These are phyloP conservation scores for Caenorhabditis imperialis DNA, from an alignment of 2,888 invertebrate species.

Conservation along the genomic window DNA sequence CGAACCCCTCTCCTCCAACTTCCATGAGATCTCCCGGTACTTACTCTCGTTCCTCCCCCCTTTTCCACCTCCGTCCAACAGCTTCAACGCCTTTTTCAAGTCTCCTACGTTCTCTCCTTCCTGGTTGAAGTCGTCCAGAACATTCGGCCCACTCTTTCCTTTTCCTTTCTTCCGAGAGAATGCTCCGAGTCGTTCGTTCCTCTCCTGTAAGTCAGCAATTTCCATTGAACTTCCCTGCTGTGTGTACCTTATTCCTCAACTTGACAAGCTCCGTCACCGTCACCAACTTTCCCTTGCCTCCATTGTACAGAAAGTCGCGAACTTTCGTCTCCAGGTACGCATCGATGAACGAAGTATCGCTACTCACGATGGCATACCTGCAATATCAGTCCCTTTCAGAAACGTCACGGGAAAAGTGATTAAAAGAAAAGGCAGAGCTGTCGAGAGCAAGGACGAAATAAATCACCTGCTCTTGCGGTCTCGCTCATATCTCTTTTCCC, in stretches of 20 bases:
- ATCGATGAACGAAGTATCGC: conserved; percentile 70
- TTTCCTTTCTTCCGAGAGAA: conserved; percentile 75
- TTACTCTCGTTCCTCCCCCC: conserved; percentile 79
- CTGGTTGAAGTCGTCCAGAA: conserved; percentile 69
- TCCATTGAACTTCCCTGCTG: background rate
- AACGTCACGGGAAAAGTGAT: background rate
- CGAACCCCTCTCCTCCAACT: conserved; percentile 63
- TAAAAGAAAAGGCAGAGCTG: background rate
- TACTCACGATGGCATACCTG: conserved; percentile 73
- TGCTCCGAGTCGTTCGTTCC: conserved; percentile 79
- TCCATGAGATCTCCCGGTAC: conserved; percentile 82
- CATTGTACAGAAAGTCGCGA: conserved; percentile 92
- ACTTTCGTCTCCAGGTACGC: conserved; percentile 80
- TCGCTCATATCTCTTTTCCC: too few species aligned
- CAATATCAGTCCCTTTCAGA: conserved; percentile 2
- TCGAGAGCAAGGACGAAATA: background rate
- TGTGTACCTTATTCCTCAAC: conserved; percentile 81
- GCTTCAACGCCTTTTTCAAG: conserved; percentile 71
- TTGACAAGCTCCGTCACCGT: conserved; percentile 91
- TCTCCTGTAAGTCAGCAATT: conserved; percentile 80
- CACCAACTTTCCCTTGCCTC: conserved; percentile 91
- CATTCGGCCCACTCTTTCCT: conserved; percentile 70
- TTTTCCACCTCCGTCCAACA: conserved; percentile 66
- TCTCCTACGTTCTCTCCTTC: conserved; percentile 67
- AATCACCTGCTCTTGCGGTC: background rate